Evolutionary conservation across 2,888 invertebrate genomes (phyloP).

Genomic region (Napeogenes inachia): DNA sequence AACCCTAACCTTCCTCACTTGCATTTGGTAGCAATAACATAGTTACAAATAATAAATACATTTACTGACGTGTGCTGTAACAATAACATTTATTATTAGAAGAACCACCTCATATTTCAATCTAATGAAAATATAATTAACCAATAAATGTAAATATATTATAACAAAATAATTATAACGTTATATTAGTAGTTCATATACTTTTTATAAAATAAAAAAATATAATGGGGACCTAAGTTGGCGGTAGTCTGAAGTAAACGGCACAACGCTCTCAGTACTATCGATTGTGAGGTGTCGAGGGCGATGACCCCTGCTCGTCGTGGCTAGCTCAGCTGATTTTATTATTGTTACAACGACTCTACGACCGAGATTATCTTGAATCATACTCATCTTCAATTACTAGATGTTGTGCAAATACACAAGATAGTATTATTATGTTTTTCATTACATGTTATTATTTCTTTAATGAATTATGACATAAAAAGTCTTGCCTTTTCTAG

Average conservation of each 20-base stretch:
- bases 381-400: neutral
- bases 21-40: no score
- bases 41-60: no score
- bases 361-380: neutral
- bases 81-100: neutral
- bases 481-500: neutral
- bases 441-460: no score
- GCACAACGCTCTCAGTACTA: constrained; percentile 37
- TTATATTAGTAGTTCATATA: no score
- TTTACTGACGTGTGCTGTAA: no score
- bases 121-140: neutral
- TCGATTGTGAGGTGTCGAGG: constrained; percentile 58
- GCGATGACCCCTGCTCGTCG: constrained; percentile 33
- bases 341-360: constrained; percentile 14
- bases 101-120: constrained; percentile 12
- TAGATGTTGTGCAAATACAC: no score
- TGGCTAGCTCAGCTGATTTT: constrained; percentile 29
- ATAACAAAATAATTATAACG: no score
- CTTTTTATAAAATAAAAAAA: neutral
- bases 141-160: no score
- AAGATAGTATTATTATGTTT: neutral
- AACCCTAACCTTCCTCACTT: no score
- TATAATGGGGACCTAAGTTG: constrained; percentile 9
- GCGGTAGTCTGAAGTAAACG: constrained; percentile 14
- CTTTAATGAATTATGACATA: no score